Base-by-base conservation (phyloP, 2,888 invertebrate genomes). In the Acronicta alni region DNA sequence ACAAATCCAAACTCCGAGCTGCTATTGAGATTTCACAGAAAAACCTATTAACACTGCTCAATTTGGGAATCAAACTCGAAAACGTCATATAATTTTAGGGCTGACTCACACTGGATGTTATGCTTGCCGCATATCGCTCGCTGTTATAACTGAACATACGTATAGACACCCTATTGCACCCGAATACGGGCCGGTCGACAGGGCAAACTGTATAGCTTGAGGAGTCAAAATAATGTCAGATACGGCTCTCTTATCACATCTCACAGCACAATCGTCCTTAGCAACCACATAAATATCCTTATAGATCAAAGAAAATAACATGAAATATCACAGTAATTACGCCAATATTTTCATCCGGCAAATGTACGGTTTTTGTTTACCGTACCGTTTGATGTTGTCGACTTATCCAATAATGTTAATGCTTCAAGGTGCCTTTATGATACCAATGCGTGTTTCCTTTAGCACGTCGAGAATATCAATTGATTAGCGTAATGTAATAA, bases 321-420 rank as follows among this genome's bases (percentile, higher is more conserved):
- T 81, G 80, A 85, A 81, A 84, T 82, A 88, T 83, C 60, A 60
- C 73, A 56, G 81, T 86, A 89, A 89, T 88, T 87, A 83, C 81
- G 72, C 67, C 74, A 75, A 81, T 83, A 87, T 86, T 87, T 88
- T 84, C 89, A 82, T 82, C 71, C 68, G 35, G 60, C 52, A 76
- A 83, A 85, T 82, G 82, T 81, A 84, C 69, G 80, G 74, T 81
- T 86, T 87, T 90, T 92, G 91, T 91, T 89, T 90, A 83, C 71
- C 74, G 72, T 70, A 51, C 60, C 84, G 80, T 91, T 93, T 93
- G 93, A 93, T 92, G 90, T 92, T 84, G 73, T 74, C 73, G 88
- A 85, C 88, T 93, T 91, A 93, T 92, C 92, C 91, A 93, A 93
- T 93, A 92, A 89, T 70, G 87, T 86, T 90, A 92, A 92, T 92